These are phyloP conservation scores for Lindbergichthys nudifrons DNA, from an alignment of 2,797 vertebrate genomes.

Conservation along the genomic window DNA sequence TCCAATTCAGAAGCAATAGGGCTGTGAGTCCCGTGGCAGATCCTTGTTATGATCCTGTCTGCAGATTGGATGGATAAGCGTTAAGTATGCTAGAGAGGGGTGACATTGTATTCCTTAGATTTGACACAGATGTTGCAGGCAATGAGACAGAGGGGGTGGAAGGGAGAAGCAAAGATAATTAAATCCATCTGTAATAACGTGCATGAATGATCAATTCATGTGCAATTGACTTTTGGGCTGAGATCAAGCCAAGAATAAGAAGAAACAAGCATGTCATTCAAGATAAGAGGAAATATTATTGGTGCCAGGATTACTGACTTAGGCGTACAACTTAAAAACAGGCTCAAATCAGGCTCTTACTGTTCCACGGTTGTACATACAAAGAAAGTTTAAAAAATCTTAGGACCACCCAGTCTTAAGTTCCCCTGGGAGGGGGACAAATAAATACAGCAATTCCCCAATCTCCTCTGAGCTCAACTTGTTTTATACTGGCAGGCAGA, in stretches of 20 bases:
- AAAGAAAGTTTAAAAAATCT: background rate
- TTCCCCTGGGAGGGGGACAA: background rate
- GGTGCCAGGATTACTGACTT: conserved; percentile 9
- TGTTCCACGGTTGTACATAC: conserved; percentile 2
- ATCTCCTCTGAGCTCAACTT: conserved; percentile 2
- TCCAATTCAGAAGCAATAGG: conserved; percentile 49
- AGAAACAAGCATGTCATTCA: conserved; percentile 21
- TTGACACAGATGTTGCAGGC: conserved; percentile 57
- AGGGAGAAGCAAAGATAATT: conserved; percentile 10
- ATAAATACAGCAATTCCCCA: background rate
- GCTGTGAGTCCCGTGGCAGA: conserved; percentile 43
- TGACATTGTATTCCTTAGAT: conserved; percentile 57
- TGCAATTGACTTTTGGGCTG: conserved; percentile 19
- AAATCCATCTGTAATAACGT: conserved; percentile 50
- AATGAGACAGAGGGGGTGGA: background rate
- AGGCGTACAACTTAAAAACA: conserved; percentile 6
- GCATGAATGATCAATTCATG: conserved; percentile 17
- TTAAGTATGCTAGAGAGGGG: conserved; percentile 57
- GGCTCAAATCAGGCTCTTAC: conserved; percentile 2
- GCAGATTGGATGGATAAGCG: conserved; percentile 59
- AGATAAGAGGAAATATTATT: background rate
- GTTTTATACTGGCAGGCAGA: background rate
- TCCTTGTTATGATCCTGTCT: conserved; percentile 41
- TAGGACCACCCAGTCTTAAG: background rate
- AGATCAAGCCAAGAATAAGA: conserved; percentile 18